Conservation (phyloP, 2,113 vertebrate species). For the Indri indri region DNA sequence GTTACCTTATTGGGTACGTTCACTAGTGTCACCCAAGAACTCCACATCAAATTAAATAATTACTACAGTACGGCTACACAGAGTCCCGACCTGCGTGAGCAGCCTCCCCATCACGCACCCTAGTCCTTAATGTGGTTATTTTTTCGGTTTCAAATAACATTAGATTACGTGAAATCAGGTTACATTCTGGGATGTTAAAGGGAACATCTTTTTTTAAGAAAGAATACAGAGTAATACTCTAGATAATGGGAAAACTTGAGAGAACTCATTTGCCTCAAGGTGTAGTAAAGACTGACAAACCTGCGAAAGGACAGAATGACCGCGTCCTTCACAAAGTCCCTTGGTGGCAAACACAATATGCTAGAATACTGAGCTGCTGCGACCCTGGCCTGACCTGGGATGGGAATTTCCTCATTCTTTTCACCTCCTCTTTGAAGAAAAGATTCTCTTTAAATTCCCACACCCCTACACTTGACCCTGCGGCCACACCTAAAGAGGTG, state of each 20-base stretch:
- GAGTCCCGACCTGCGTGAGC: not conserved
- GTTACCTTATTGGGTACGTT: not conserved
- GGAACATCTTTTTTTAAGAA: not conserved
- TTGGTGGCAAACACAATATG: fast-evolving
- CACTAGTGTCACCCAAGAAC: not conserved
- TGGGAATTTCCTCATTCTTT: not conserved
- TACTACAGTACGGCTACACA: not conserved
- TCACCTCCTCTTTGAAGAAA: not conserved
- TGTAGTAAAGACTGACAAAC: not conserved
- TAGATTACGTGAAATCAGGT: not conserved
- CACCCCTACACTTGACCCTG: not conserved
- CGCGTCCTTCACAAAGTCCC: not conserved
- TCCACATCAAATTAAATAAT: not conserved
- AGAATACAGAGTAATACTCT: not conserved
- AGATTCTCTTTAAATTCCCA: not conserved
- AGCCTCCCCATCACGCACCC: not conserved
- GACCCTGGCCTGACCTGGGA: not conserved
- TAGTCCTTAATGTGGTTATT: not conserved
- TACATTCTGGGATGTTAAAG: not conserved
- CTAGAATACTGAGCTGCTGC: fast-evolving
- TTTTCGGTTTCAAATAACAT: not conserved
- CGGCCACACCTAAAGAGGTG: not conserved
- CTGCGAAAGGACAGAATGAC: not conserved
- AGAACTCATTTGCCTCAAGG: not conserved
- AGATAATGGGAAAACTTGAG: not conserved